phyloP scores from a whole-genome alignment of 2,113 vertebrate species.

The Anseranas semipalmata region DNA sequence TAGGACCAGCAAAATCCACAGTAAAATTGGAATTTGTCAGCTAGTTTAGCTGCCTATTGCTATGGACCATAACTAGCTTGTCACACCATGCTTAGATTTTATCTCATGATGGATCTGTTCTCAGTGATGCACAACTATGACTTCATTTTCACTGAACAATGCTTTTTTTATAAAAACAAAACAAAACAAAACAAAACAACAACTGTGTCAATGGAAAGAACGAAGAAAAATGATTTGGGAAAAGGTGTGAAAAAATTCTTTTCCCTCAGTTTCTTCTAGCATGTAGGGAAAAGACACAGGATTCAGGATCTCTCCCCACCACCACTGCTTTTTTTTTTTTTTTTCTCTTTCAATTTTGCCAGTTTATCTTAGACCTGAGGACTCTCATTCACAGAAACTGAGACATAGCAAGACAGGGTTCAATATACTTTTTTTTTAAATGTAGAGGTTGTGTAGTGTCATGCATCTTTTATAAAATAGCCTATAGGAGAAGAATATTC shows the following conservation, averaged over 20 bases:
- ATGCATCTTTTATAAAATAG: background rate
- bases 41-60: background rate
- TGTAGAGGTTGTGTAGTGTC: background rate
- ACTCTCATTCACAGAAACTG: background rate
- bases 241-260: accelerated
- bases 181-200: no score
- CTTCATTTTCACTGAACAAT: background rate
- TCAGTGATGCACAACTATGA: background rate
- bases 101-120: background rate
- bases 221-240: background rate
- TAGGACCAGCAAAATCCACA: background rate
- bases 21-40: background rate
- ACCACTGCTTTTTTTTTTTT: background rate
- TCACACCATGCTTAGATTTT: background rate
- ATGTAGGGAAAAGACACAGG: background rate
- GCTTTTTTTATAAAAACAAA: background rate
- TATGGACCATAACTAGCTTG: background rate
- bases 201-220: background rate
- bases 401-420: background rate
- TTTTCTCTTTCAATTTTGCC: background rate
- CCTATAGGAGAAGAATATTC: background rate
- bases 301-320: background rate
- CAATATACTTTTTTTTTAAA: background rate
- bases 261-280: background rate
- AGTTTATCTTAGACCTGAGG: background rate